These are phyloP conservation scores for Eilema griseolum DNA, from an alignment of 2,888 invertebrate genomes.

Conservation along the genomic window DNA sequence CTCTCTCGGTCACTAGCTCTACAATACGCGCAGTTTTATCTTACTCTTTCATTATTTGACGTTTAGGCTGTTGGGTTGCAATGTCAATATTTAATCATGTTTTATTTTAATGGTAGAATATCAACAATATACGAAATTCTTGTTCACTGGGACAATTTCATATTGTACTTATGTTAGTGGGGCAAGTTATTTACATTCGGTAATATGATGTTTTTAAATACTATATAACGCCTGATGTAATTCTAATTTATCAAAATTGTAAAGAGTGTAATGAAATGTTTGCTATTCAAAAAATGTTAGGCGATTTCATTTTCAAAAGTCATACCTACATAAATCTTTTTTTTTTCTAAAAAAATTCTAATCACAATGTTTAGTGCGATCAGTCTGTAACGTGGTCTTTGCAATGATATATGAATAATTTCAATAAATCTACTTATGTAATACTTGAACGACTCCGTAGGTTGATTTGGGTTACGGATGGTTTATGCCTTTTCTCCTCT, in stretches of 20 bases:
- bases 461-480: too few species aligned
- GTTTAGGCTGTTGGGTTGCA: conserved; percentile 65
- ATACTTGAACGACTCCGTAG: too few species aligned
- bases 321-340: background rate
- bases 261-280: background rate
- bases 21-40: conserved; percentile 53
- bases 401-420: too few species aligned
- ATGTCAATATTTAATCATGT: conserved; percentile 33
- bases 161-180: too few species aligned
- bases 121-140: background rate
- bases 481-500: too few species aligned
- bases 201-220: background rate
- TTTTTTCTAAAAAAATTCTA: too few species aligned
- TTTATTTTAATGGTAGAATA: background rate
- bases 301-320: background rate
- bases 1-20: conserved; percentile 71
- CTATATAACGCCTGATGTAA: conserved; percentile 20
- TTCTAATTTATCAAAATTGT: conserved; percentile 15
- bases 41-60: conserved; percentile 70
- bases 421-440: too few species aligned
- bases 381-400: too few species aligned
- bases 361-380: too few species aligned
- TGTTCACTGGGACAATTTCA: background rate
- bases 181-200: background rate
- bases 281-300: background rate